A percentile compares a stretch with the other conserved stretches of the same genome.
These are phyloP conservation scores for Teleogryllus oceanicus DNA, from an alignment of 2,888 invertebrate genomes.

Conservation along the genomic window DNA sequence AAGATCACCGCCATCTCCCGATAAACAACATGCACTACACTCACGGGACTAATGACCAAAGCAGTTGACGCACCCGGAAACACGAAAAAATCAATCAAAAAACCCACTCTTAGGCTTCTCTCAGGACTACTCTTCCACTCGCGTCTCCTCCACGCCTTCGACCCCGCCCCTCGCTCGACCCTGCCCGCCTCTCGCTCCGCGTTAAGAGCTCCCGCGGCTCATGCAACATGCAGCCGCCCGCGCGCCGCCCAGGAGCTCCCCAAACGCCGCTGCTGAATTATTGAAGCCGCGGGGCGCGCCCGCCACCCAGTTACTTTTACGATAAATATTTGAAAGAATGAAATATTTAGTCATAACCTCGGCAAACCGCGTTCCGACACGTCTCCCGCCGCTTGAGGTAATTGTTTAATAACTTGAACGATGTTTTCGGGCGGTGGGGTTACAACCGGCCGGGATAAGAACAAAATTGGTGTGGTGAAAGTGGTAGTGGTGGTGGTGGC, in stretches of 20 bases:
- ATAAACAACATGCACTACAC: too few species aligned
- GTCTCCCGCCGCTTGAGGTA: not conserved
- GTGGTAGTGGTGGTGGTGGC: too few species aligned
- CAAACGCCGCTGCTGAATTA: not conserved
- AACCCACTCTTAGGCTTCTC: too few species aligned
- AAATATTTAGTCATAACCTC: not conserved
- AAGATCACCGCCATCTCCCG: too few species aligned
- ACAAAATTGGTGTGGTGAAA: too few species aligned
- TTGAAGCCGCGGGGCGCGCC: not conserved
- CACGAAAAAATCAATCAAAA: too few species aligned
- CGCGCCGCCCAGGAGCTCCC: not conserved
- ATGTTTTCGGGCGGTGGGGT: not conserved
- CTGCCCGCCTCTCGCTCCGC: not conserved
- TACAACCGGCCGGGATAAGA: too few species aligned
- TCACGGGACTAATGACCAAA: too few species aligned
- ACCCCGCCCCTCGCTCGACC: not conserved
- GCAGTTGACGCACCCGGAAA: too few species aligned
- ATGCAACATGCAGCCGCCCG: not conserved
- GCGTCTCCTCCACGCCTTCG: not conserved
- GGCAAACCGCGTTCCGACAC: not conserved
- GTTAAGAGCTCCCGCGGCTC: not conserved
- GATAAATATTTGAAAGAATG: slow-evolving; percentile 2
- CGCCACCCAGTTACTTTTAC: not conserved
- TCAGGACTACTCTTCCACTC: too few species aligned
- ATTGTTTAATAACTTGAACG: not conserved